These are phyloP conservation scores for Callosobruchus maculatus DNA, from an alignment of 2,888 invertebrate genomes.

Conservation along the genomic window DNA sequence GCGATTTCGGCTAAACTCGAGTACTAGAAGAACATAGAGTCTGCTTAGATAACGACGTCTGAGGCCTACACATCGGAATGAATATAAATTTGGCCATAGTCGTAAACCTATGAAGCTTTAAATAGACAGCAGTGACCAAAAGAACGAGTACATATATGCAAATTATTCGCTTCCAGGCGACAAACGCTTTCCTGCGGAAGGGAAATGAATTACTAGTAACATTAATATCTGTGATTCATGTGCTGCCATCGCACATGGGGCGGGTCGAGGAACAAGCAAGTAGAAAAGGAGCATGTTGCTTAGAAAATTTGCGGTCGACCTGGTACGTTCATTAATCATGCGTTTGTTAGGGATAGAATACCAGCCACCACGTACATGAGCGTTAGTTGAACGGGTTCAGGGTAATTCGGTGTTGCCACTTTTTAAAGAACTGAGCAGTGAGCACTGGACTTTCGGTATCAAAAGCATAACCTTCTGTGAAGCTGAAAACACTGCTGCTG, in stretches of 20 bases:
- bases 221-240: background rate
- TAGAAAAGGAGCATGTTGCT: background rate
- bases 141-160: background rate
- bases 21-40: no score
- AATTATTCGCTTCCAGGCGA: background rate
- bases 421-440: no score
- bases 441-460: no score
- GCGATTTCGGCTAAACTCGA: no score
- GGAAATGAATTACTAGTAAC: background rate
- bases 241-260: background rate
- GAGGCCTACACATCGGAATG: no score
- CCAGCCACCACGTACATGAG: background rate
- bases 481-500: no score
- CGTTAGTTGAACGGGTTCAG: no score
- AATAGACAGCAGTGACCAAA: background rate
- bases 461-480: no score
- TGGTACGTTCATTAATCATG: conserved; percentile 39
- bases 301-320: conserved; percentile 38
- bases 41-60: no score
- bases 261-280: background rate
- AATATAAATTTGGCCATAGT: no score
- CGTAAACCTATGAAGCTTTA: background rate
- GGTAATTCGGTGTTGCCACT: no score
- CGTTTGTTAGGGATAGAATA: conserved; percentile 7
- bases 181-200: background rate